A percentile compares a stretch with the other conserved stretches of the same genome.
Evolutionary conservation across 2,888 invertebrate species (phyloP).

Genomic region (Tillus elongatus): DNA sequence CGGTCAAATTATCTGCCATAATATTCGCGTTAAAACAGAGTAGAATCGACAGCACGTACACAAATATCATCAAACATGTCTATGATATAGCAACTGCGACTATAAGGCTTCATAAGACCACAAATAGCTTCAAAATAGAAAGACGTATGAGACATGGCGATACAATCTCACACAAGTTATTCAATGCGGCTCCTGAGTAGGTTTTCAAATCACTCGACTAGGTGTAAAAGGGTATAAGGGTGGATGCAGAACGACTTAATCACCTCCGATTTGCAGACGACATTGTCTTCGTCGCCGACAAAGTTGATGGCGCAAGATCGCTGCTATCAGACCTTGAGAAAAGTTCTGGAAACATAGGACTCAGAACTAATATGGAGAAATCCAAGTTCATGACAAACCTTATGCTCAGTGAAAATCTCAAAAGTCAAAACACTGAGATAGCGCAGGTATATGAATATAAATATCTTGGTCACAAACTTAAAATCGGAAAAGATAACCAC

Average conservation of each 20-base stretch:
- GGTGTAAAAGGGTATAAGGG: neutral
- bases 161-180: neutral
- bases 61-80: neutral
- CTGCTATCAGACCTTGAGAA: neutral
- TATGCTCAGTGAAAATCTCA: no score
- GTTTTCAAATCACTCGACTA: neutral
- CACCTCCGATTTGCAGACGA: slow-evolving; percentile 2
- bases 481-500: neutral
- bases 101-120: neutral
- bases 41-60: neutral
- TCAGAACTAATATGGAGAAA: neutral
- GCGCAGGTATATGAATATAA: neutral
- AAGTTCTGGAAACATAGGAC: neutral
- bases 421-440: no score
- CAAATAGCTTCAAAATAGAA: neutral
- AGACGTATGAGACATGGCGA: neutral
- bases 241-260: no score
- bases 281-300: neutral
- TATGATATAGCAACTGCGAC: neutral
- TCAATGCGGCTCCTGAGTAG: neutral
- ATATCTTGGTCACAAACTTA: neutral
- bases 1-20: neutral
- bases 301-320: neutral
- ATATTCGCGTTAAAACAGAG: neutral
- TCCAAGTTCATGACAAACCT: no score